These are phyloP conservation scores for Petromus typicus DNA, from an alignment of 2,113 vertebrate species.

Conservation along the genomic window DNA sequence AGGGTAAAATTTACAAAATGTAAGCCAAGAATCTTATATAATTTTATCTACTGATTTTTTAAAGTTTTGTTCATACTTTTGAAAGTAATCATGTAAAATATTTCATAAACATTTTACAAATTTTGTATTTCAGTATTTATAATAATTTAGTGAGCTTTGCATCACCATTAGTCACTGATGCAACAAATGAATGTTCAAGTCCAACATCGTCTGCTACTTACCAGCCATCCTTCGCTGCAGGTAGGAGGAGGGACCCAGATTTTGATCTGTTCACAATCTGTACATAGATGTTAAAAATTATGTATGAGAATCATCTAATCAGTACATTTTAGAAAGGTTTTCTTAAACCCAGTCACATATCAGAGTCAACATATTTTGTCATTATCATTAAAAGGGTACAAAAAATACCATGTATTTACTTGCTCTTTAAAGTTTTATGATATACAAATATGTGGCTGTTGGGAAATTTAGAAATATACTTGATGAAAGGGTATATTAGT, in stretches of 20 bases:
- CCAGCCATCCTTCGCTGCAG: conserved; percentile 97
- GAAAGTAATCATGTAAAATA: not conserved
- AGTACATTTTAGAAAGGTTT: not conserved
- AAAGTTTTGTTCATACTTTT: conserved; percentile 17
- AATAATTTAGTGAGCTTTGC: conserved; percentile 98
- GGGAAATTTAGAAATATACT: not conserved
- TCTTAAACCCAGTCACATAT: not conserved
- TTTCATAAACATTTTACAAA: conserved; percentile 60
- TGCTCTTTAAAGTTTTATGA: not conserved
- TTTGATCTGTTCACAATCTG: not conserved
- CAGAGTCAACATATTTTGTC: not conserved
- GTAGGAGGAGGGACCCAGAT: conserved; percentile 81
- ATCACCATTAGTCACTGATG: conserved; percentile 97
- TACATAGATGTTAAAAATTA: not conserved
- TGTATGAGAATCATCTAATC: not conserved
- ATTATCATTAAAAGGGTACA: conserved; percentile 51
- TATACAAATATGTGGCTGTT: not conserved
- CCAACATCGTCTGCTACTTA: conserved; percentile 91
- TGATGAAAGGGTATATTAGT: not conserved
- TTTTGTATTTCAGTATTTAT: conserved; percentile 91
- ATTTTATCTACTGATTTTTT: conserved; percentile 4
- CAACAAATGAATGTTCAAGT: conserved; percentile 94
- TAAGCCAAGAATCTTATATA: not conserved
- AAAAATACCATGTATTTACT: conserved; percentile 13
- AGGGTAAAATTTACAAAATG: conserved; percentile 5